Base-by-base conservation (phyloP, 2,797 vertebrate genomes). In the Eulemur rubriventer region DNA sequence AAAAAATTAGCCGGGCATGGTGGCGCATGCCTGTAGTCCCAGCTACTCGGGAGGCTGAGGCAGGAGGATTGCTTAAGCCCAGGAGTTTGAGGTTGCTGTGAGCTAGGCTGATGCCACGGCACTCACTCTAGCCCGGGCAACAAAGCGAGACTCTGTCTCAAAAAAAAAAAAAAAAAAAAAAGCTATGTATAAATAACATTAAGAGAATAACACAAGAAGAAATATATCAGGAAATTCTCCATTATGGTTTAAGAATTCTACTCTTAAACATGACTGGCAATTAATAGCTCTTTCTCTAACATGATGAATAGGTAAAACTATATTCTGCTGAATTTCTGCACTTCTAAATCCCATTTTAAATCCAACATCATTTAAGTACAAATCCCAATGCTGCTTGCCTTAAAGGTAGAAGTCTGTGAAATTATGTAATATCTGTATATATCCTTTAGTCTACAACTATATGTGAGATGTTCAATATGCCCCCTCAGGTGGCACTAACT, bases 311-410 rank as follows among this genome's bases (percentile, higher is more conserved):
- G n/a, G 33, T 13, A 85, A 10, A 73, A 83, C 0, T 18, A 95
- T 89, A 69, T 35, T 43, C 69, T 35, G 80, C 59, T 89, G 63
- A 89, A 75, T 82, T 61, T 89, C 50, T 43, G 26, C 13, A 35
- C 38, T 46, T 83, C 70, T 72, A 41, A 35, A 80, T 80, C 48
- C 38, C 24, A 69, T 35, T 96, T 96, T 78, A 91, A 17, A 92
- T 33, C 59, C 73, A 81, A 48, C 14, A 85, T 85, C 70, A 85
- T 33, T 69, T 65, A 85, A 59, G 35, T 30, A 76, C 50, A 86
- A 78, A 84, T 52, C 63, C 70, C 59, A 81, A 67, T n/a, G 57
- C 1, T 33, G 20, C 14, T 63, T 61, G 26, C 8, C 69, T 90
- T 89, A 81, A 35, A 57, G 11, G 14, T 50, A 73, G 48, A 82